Evolutionary conservation across 2,113 vertebrate species (phyloP).

Genomic region (Peucedramus taeniatus): DNA sequence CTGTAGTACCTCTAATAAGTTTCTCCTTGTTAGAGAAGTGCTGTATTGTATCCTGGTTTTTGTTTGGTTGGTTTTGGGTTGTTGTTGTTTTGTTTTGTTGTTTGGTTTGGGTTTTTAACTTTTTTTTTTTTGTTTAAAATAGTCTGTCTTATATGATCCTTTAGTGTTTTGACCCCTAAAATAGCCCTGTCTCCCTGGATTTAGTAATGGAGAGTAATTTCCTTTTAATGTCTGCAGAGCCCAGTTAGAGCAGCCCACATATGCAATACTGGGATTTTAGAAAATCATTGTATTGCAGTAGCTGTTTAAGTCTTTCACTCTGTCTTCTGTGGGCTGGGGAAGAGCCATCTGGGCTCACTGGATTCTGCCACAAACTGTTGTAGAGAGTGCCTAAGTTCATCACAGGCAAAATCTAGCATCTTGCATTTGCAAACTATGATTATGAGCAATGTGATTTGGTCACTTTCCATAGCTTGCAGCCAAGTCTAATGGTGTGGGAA

Average conservation of each 20-base stretch:
- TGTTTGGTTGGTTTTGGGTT: neutral
- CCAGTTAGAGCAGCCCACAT: neutral
- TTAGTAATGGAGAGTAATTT: neutral
- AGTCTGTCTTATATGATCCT: neutral
- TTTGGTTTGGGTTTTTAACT: neutral
- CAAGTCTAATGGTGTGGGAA: neutral
- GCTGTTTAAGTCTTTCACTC: neutral
- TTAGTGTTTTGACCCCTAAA: neutral
- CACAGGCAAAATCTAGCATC: neutral
- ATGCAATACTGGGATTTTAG: neutral
- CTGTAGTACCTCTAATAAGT: neutral
- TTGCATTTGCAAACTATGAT: neutral
- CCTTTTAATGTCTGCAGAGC: neutral
- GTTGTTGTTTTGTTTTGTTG: neutral
- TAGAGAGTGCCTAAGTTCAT: neutral
- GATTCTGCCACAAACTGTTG: neutral
- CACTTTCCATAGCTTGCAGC: neutral
- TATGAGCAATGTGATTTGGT: neutral
- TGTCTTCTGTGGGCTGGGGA: neutral
- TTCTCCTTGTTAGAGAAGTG: neutral
- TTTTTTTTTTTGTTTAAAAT: neutral
- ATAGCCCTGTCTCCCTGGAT: neutral
- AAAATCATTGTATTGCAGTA: neutral
- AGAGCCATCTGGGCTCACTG: neutral
- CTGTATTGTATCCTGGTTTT: neutral